Evolutionary conservation across 2,888 invertebrate genomes (phyloP), one percentile per base, ranked within the genome.

Genomic region (Drosophila setosimentum): DNA sequence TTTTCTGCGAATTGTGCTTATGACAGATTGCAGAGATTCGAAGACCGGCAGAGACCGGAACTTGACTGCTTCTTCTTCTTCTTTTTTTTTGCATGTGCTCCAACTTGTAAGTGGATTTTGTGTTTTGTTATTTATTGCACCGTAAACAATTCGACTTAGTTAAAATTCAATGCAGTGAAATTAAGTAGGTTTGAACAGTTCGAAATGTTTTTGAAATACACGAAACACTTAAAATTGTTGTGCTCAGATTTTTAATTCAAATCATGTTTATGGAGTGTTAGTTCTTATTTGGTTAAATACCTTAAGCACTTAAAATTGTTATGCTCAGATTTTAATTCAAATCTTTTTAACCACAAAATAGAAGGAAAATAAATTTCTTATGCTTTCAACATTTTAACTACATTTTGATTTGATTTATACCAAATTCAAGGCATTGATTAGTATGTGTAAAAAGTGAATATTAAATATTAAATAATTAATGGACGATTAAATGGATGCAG

Each of bases 51-150:
- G 45, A 21, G 45, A 45, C 24, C 24, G 24, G 8, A 45, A 16
- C 24, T 45, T 45, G 45, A 2, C 45, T 24, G 24, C 24, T 16
- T 45, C 8, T 45, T 24, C 21, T 6, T 24, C 24, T 16, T 45
- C 8, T 45, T 24, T 45, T 6, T 24, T 45, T n/a, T 45, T 24
- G 8, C 45, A 45, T 49, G 64, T 50, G 29, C 18, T 11, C 2
- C 10, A 29, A 49, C 62, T 50, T 66, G 70, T 77, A 70, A 76
- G 80, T 77, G 49, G 16, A 66, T 24, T 51, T 54, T 1, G 11
- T n/a, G 16, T 32, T 37, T 11, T 16, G 8, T 21, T 37, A 40
- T 5, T 29, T 35, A 13, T 51, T 49, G 8, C n/a, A 29, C 16
- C 16, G 24, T 16, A 24, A 45, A 45, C 16, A 45, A 24, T 45